Conservation (phyloP, 2,888 invertebrate species). For the Chymomyza caudatula region DNA sequence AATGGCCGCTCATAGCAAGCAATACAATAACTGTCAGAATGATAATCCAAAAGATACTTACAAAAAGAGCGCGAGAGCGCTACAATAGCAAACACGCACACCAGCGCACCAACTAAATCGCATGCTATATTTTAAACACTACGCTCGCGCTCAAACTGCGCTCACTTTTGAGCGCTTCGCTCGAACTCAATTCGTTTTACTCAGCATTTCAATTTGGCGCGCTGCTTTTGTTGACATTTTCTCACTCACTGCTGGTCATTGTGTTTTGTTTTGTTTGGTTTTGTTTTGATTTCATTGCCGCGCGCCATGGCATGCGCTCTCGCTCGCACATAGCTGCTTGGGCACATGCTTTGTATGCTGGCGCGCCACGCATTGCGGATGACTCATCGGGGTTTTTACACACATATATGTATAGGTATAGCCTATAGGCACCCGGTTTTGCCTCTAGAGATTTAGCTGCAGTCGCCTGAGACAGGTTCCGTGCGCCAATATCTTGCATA, state of each 20-base stretch:
- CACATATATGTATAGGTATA: too few species aligned
- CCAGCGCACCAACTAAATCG: conserved; percentile 19
- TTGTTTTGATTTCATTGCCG: conserved; percentile 57
- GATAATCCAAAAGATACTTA: conserved; percentile 37
- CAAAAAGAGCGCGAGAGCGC: conserved; percentile 14
- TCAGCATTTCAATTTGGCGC: conserved; percentile 64
- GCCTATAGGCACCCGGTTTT: conserved; percentile 36
- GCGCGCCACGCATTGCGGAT: conserved; percentile 45
- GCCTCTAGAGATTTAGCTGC: conserved; percentile 1
- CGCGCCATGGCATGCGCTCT: not conserved
- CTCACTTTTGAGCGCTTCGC: not conserved
- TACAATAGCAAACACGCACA: conserved; percentile 5
- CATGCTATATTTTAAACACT: conserved; percentile 41
- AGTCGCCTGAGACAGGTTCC: conserved; percentile 25
- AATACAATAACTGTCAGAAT: conserved; percentile 60
- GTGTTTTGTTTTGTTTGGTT: conserved; percentile 43
- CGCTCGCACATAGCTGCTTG: too few species aligned
- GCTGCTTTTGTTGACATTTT: conserved; percentile 67
- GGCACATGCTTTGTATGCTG: conserved; percentile 52
- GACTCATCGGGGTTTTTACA: conserved; percentile 77
- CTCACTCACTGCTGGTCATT: conserved; percentile 27
- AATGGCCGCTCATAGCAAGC: conserved; percentile 32
- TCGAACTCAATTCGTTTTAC: conserved; percentile 29
- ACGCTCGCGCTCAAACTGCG: not conserved
- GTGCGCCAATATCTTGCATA: not conserved